Percentiles rank a stretch among this genome's conserved stretches.
These are phyloP conservation scores for Emys orbicularis DNA, from an alignment of 2,797 vertebrate genomes.

Conservation along the genomic window DNA sequence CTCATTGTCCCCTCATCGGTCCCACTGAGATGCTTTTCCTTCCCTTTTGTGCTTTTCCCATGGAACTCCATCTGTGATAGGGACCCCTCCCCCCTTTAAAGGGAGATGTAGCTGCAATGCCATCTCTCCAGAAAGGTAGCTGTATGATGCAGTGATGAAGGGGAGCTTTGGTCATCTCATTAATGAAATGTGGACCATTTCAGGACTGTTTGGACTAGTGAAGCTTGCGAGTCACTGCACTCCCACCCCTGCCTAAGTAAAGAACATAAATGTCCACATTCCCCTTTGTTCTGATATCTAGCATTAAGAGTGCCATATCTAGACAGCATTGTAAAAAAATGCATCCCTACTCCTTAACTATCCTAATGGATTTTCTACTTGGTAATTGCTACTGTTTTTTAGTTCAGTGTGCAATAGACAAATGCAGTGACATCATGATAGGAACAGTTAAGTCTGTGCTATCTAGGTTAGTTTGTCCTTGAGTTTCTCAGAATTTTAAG, in stretches of 20 bases:
- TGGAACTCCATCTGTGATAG: not conserved
- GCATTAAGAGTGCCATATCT: not conserved
- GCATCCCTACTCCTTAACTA: not conserved
- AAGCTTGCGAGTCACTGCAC: not conserved
- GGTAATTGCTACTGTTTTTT: not conserved
- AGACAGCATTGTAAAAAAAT: not conserved
- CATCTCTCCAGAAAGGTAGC: not conserved
- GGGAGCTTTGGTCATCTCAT: not conserved
- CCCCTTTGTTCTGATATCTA: not conserved
- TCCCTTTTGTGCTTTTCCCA: not conserved
- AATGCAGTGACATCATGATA: not conserved
- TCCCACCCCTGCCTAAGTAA: accelerated
- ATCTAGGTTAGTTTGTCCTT: not conserved
- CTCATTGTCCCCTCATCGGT: not conserved
- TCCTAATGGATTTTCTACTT: not conserved
- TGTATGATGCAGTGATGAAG: not conserved
- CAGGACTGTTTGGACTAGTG: not conserved
- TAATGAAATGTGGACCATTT: not conserved
- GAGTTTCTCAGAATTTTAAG: not conserved
- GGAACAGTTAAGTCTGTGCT: not conserved
- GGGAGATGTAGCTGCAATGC: not conserved
- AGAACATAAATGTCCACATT: not conserved
- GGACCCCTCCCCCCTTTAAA: not conserved
- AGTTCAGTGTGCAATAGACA: not conserved
- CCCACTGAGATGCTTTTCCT: not conserved